Conservation (phyloP, 2,888 invertebrate species). For the Balanococcus diminutus region DNA sequence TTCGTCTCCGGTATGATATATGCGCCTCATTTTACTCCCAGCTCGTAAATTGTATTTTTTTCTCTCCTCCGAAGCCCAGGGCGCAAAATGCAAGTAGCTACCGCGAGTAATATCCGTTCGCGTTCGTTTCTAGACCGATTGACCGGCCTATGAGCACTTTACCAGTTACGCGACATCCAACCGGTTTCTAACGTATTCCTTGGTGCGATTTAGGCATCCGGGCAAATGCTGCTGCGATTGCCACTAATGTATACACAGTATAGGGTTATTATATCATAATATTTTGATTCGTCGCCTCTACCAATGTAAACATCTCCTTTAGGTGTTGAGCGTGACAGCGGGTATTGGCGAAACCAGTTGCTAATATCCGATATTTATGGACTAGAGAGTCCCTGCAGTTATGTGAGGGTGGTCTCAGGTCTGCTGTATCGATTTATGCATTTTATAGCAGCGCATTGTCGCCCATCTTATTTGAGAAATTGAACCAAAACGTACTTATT, state of each 20-base stretch:
- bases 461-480: no score
- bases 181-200: neutral
- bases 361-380: no score
- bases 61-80: neutral
- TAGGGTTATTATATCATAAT: conserved; percentile 5
- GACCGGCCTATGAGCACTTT: neutral
- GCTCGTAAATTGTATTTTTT: conserved; percentile 40
- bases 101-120: conserved; percentile 11
- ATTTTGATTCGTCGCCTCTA: neutral
- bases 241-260: neutral
- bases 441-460: no score
- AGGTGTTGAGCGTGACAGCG: neutral
- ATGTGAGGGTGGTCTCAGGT: no score
- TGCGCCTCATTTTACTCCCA: conserved; percentile 42
- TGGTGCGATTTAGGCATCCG: neutral
- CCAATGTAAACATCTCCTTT: neutral
- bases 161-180: conserved; percentile 11
- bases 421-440: no score
- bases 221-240: neutral
- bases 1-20: neutral
- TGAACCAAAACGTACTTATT: no score
- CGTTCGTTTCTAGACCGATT: neutral
- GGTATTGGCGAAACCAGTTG: neutral
- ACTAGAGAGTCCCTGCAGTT: no score
- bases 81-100: conserved; percentile 44